These are phyloP conservation scores for Trilocha varians DNA, from an alignment of 2,888 invertebrate species.

Conservation along the genomic window DNA sequence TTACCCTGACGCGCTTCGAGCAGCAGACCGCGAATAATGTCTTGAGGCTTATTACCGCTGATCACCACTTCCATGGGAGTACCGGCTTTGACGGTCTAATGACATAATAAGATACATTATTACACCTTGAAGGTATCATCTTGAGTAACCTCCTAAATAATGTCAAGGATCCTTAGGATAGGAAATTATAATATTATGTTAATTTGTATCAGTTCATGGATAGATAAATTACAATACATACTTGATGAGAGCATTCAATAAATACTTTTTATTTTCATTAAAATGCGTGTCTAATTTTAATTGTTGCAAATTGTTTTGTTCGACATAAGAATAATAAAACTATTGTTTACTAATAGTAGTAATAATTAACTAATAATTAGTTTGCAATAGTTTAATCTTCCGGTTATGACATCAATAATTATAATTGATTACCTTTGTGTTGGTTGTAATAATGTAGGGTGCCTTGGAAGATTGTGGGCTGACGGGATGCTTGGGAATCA, in stretches of 20 bases:
- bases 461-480: slow-evolving; percentile 66
- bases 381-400: too few relatives aligned
- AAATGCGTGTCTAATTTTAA: too few relatives aligned
- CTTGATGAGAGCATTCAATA: too few relatives aligned
- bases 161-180: neutral
- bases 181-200: neutral
- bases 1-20: slow-evolving; percentile 76
- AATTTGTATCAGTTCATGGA: neutral
- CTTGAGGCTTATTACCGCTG: slow-evolving; percentile 49
- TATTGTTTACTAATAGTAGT: too few relatives aligned
- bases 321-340: too few relatives aligned
- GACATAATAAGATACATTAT: neutral
- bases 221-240: too few relatives aligned
- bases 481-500: slow-evolving; percentile 79
- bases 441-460: slow-evolving; percentile 73
- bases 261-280: too few relatives aligned
- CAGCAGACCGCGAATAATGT: slow-evolving; percentile 77
- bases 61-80: slow-evolving; percentile 67
- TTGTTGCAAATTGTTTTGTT: too few relatives aligned
- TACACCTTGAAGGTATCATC: neutral
- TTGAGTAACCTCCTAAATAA: neutral
- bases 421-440: slow-evolving; percentile 40
- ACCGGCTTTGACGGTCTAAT: slow-evolving; percentile 50
- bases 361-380: too few relatives aligned
- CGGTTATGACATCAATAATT: neutral